Conservation (phyloP, 2,113 vertebrate genomes). For the Campylomormyrus numenius region DNA sequence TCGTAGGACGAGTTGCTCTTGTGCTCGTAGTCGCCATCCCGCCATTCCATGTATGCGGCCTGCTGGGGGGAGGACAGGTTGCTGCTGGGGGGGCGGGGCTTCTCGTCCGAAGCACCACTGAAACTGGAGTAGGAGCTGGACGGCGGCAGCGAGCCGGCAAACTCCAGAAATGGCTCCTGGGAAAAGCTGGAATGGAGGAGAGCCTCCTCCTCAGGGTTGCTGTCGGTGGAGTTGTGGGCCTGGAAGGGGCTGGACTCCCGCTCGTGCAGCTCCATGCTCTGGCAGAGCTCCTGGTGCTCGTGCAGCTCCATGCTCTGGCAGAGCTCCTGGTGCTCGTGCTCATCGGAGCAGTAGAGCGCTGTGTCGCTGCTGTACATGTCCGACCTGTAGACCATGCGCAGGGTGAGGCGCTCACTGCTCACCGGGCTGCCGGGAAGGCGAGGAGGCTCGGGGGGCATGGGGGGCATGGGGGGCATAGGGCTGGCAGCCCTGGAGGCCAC, state of each 20-base stretch:
- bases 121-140: conserved; percentile 92
- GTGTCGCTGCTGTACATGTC: conserved; percentile 90
- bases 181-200: conserved; percentile 73
- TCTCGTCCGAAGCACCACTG: conserved; percentile 81
- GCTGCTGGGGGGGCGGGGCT: conserved; percentile 71
- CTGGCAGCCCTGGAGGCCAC: conserved; percentile 67
- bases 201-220: conserved; percentile 72
- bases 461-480: conserved; percentile 59
- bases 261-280: conserved; percentile 73
- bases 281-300: conserved; percentile 64
- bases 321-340: conserved; percentile 54
- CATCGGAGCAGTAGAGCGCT: conserved; percentile 84
- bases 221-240: conserved; percentile 78
- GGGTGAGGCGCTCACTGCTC: conserved; percentile 60
- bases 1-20: conserved; percentile 68
- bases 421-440: conserved; percentile 60
- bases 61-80: conserved; percentile 83
- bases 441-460: conserved; percentile 55
- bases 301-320: conserved; percentile 76
- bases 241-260: conserved; percentile 64
- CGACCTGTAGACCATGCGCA: conserved; percentile 68
- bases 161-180: conserved; percentile 69
- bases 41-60: conserved; percentile 75
- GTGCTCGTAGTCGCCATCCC: conserved; percentile 69
- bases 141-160: conserved; percentile 69